Conservation (phyloP, 2,888 invertebrate genomes). For the Cyclophora punctaria region DNA sequence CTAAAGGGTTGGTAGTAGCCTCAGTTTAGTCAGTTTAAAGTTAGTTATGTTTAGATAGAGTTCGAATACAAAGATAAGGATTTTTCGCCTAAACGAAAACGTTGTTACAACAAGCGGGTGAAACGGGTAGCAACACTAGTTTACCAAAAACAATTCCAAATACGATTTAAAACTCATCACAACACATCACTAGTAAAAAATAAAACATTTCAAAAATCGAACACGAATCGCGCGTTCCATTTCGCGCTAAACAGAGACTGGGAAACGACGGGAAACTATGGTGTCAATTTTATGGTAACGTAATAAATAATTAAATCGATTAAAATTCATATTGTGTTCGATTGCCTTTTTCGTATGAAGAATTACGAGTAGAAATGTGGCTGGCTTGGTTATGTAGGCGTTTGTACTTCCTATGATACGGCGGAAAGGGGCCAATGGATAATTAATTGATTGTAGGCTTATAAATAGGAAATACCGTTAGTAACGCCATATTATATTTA, state of each 20-base stretch:
- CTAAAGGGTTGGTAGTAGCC: too few relatives aligned
- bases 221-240: slow-evolving; percentile 39
- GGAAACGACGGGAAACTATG: slow-evolving; percentile 35
- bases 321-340: slow-evolving; percentile 43
- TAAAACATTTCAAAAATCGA: slow-evolving; percentile 27
- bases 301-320: slow-evolving; percentile 39
- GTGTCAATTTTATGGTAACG: slow-evolving; percentile 32
- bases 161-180: neutral
- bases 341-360: slow-evolving; percentile 37
- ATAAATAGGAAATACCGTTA: too few relatives aligned
- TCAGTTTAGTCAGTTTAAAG: neutral
- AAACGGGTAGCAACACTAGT: slow-evolving; percentile 17
- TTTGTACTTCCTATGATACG: too few relatives aligned
- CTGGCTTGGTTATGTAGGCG: slow-evolving; percentile 8
- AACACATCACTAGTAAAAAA: slow-evolving; percentile 3
- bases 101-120: slow-evolving; percentile 7
- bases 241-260: slow-evolving; percentile 36
- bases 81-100: slow-evolving; percentile 6
- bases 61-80: neutral
- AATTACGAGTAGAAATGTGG: slow-evolving; percentile 25
- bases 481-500: too few relatives aligned
- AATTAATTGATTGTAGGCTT: slow-evolving; percentile 31
- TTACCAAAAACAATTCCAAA: slow-evolving; percentile 27
- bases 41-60: slow-evolving; percentile 2
- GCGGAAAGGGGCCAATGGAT: slow-evolving; percentile 51